These are phyloP conservation scores for Boulengeromyrus knoepffleri DNA, from an alignment of 2,113 vertebrate genomes.

Conservation along the genomic window DNA sequence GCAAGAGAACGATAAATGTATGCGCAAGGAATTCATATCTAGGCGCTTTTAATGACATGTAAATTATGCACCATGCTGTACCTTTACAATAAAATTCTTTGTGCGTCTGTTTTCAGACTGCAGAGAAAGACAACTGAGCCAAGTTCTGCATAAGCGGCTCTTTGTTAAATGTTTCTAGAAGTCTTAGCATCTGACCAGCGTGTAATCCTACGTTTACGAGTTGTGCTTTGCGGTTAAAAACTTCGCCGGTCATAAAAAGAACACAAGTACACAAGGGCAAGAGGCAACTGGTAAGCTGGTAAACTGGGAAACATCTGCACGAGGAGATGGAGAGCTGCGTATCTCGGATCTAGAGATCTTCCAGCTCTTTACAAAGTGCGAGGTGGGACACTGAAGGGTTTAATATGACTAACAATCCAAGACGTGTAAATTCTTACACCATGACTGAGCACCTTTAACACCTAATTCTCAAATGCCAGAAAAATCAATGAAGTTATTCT, in stretches of 20 bases:
- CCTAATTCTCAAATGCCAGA: neutral
- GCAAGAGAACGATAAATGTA: neutral
- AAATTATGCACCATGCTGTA: neutral
- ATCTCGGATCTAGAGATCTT: neutral
- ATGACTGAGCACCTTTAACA: neutral
- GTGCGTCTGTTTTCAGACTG: neutral
- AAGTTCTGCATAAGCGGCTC: neutral
- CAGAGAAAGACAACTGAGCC: neutral
- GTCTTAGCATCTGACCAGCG: neutral
- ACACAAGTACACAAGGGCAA: neutral
- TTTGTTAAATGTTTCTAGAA: conserved; percentile 2
- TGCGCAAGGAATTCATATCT: neutral
- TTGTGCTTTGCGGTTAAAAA: neutral
- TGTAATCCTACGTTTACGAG: neutral
- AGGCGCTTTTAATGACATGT: neutral
- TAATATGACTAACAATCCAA: neutral
- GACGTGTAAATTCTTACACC: neutral
- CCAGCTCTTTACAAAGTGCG: neutral
- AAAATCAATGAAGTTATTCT: neutral
- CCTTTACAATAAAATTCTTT: neutral
- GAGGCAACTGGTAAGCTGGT: neutral
- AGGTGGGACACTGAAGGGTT: neutral
- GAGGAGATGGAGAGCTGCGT: neutral
- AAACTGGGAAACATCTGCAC: neutral
- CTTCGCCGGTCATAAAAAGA: neutral